Evolutionary conservation across 2,888 invertebrate species (phyloP), one percentile per base, ranked within the genome.

Genomic region (Octonoba sinensis): DNA sequence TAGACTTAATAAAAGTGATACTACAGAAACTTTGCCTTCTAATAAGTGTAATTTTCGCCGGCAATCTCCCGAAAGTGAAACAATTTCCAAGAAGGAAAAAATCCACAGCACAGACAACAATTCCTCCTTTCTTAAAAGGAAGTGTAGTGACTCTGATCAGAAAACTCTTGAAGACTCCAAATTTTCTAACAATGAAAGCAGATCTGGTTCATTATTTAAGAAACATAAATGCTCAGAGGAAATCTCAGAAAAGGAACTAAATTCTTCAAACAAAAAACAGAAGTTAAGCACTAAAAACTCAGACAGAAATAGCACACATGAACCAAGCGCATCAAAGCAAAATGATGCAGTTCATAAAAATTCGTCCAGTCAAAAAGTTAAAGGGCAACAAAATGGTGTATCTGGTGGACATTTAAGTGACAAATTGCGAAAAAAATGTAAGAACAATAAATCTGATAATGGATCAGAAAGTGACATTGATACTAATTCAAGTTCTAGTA

Each of bases 41-140:
- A n/a, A 2, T n/a, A 62, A 62, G n/a, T 62, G 69, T 81, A 66
- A 74, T 81, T 81, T 81, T 81, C 79, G 73, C 60, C 73, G 62
- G 49, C 72, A 81, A 59, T 20, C n/a, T 24, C 18, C 22, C 27
- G 56, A 73, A 79, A 59, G 18, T 12, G 72, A 62, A 51, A 66
- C 36, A 36, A 11, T 36, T 36, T 8, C 6, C 8, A 36, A 36
- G 11, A 36, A 8, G 1, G 36, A 36, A 36, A 36, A 36, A 36
- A 36, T 8, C 36, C 36, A 36, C 36, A 36, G 8, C 36, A 3
- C 8, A 11, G 36, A 36, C 6, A 8, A 11, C 36, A 36, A 36
- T n/a, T n/a, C 72, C 27, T 16, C 67, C 18, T 79, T 81, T 81
- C 73, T 69, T 54, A 81, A 81, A 73, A 81, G 79, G 71, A 81